Evolutionary conservation across 2,888 invertebrate genomes (phyloP).

Genomic region (Hyles lineata): DNA sequence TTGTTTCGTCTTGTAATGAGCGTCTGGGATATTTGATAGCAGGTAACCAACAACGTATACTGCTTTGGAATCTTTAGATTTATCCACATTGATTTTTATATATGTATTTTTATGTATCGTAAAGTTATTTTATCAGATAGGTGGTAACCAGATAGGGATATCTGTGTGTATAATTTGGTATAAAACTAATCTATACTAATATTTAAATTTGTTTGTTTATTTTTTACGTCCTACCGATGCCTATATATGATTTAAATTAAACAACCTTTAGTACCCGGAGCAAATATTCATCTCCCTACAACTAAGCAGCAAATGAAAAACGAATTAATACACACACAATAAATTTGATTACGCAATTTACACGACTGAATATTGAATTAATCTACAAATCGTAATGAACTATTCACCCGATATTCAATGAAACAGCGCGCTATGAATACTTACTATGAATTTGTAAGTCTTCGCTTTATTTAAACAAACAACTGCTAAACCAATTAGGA

Average conservation of each 20-base stretch:
- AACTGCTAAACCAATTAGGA: too few relatives aligned
- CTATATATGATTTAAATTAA: too few relatives aligned
- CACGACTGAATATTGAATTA: not conserved
- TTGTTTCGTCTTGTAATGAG: conserved; percentile 13
- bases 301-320: not conserved
- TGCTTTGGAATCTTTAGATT: too few relatives aligned
- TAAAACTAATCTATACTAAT: too few relatives aligned
- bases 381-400: conserved; percentile 19
- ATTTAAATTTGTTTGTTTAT: too few relatives aligned
- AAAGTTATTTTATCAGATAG: too few relatives aligned
- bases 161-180: too few relatives aligned
- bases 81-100: too few relatives aligned
- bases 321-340: not conserved
- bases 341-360: conserved; percentile 2
- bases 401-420: conserved; percentile 10
- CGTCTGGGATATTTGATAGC: not conserved
- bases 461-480: too few relatives aligned
- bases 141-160: too few relatives aligned
- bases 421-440: conserved; percentile 1
- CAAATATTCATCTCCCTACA: not conserved
- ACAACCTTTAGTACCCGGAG: not conserved
- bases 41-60: not conserved
- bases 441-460: not conserved
- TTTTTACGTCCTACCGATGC: too few relatives aligned
- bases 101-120: too few relatives aligned